phyloP scores from a whole-genome alignment of 2,888 invertebrate species.

The Lochmaea capreae region DNA sequence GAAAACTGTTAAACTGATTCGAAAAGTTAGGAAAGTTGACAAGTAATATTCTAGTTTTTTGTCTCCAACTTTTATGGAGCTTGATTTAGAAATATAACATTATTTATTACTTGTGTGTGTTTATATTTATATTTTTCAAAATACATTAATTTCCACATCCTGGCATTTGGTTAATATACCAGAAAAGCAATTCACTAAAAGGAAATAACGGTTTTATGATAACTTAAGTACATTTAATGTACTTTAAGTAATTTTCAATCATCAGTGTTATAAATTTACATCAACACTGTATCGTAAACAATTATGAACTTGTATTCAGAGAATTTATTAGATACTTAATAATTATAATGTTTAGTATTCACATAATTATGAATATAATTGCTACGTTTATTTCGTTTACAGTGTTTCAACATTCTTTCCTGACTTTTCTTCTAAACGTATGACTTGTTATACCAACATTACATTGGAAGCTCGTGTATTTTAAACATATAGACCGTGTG shows the following conservation, averaged over 20 bases:
- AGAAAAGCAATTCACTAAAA: slow-evolving; percentile 1
- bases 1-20: no score
- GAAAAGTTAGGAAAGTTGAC: no score
- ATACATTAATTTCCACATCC: not conserved
- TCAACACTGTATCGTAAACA: not conserved
- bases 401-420: slow-evolving; percentile 8
- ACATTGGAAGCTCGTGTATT: slow-evolving; percentile 6
- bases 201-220: not conserved
- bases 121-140: not conserved
- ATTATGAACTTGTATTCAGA: not conserved
- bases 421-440: not conserved
- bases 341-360: not conserved
- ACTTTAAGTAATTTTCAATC: not conserved
- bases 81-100: no score
- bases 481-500: slow-evolving; percentile 29
- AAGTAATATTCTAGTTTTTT: no score
- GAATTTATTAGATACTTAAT: not conserved
- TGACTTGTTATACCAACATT: not conserved
- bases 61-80: no score
- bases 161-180: slow-evolving; percentile 1
- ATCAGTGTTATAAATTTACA: not conserved
- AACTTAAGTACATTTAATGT: not conserved
- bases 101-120: not conserved
- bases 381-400: not conserved
- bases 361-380: not conserved